A percentile compares a stretch with the other conserved stretches of the same genome.
Conservation (phyloP, 2,113 vertebrate genomes). For the Boleophthalmus pectinirostris region DNA sequence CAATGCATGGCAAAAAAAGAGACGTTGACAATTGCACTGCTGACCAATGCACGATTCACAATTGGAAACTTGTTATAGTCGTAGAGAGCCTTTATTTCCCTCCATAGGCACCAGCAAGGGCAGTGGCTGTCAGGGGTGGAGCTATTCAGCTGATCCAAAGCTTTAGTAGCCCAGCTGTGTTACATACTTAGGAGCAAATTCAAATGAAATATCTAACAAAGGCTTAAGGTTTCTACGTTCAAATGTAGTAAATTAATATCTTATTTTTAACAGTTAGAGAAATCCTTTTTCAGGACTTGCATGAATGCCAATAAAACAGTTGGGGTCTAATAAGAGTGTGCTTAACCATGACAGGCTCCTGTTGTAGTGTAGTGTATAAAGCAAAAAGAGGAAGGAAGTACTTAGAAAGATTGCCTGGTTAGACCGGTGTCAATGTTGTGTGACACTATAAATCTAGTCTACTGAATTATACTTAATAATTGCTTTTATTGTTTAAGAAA, state of each 20-base stretch:
- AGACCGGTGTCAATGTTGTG: background rate
- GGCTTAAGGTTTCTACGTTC: too few species aligned
- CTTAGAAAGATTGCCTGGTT: background rate
- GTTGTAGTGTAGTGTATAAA: background rate
- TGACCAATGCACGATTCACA: conserved; percentile 43
- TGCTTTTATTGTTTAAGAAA: background rate
- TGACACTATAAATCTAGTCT: background rate
- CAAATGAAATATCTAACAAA: background rate
- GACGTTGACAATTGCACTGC: conserved; percentile 50
- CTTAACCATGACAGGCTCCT: background rate
- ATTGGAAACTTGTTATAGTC: background rate
- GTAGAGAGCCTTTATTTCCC: conserved; percentile 31
- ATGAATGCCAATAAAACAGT: background rate
- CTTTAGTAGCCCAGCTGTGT: background rate
- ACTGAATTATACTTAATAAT: background rate
- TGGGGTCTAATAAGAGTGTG: background rate
- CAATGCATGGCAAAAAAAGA: conserved; percentile 11
- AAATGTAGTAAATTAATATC: too few species aligned
- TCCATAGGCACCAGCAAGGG: conserved; percentile 15
- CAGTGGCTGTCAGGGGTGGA: conserved; percentile 20
- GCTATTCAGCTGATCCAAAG: conserved; percentile 47
- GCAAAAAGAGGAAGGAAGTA: background rate
- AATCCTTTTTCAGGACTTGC: background rate
- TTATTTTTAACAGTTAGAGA: too few species aligned
- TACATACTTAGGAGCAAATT: background rate